Evolutionary conservation across 2,113 vertebrate genomes (phyloP), one percentile per base, ranked within the genome.

Genomic region (Sturnus vulgaris): DNA sequence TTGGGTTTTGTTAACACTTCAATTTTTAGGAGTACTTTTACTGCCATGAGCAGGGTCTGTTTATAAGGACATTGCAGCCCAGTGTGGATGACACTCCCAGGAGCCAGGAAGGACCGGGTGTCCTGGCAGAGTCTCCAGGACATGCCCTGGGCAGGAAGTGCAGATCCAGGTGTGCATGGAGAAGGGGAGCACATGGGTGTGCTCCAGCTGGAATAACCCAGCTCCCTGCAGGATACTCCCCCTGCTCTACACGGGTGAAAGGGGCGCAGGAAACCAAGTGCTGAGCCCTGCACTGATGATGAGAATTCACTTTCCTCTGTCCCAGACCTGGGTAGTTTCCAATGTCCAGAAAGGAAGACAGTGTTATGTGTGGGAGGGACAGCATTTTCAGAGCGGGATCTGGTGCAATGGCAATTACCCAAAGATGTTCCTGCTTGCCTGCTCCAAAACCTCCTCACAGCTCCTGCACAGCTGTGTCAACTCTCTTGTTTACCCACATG

Each of bases 391-490:
- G 86, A 63, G 91, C 57, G 90, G 66, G 40, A 20, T 72, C 77
- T 82, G 91, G 30, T 76, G 86, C 82, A 42, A 19, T 37, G 66
- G 69, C 85, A 84, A 17, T 35, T 75, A 55, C 66, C 49, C 82
- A 71, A 75, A 71, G 52, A 47, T 39, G 7, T 55, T 87, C 33
- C 82, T 27, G 47, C 73, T 68, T 46, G 64, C 15, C 30, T 88
- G 57, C 37, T 82, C 76, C 86, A 77, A 92, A 88, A 64, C 13
- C 64, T 49, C 37, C 60, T 24, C 20, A 10, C 31, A 64, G 76
- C 86, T 72, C 11, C 80, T 31, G 66, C 59, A 73, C 63, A 93
- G 88, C 86, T 73, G 86, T 56, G 86, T 63, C 66, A 82, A 63
- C 44, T 49, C 70, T 75, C 75, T 55, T 92, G 73, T 79, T 88